Percentiles rank a stretch among this genome's conserved stretches.
Conservation (phyloP, 92 coral and sea anemone genomes). For the Bergia sp. region DNA sequence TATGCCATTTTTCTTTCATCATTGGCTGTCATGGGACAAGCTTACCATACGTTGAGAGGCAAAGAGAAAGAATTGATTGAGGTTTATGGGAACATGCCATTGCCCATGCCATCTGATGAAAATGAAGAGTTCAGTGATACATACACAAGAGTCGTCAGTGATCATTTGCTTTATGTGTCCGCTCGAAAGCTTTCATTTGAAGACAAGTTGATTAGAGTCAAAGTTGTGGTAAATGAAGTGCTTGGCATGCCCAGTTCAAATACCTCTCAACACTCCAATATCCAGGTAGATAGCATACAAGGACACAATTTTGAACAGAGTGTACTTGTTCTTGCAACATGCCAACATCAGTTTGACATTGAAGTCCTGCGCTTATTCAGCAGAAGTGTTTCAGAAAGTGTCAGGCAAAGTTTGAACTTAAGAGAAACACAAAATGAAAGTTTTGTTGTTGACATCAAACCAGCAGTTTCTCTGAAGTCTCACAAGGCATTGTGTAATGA, state of each 20-base stretch:
- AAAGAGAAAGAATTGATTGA: conserved; percentile 8
- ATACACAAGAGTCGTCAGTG: background rate
- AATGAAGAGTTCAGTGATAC: background rate
- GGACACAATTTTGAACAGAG: background rate
- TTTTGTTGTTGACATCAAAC: background rate
- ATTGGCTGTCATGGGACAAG: too few relatives aligned
- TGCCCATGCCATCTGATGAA: background rate
- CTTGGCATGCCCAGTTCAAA: background rate
- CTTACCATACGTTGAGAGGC: background rate
- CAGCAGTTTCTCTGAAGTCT: background rate
- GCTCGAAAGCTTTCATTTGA: background rate
- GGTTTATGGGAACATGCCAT: background rate
- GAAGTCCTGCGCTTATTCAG: background rate
- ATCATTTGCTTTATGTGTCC: background rate
- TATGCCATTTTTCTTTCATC: too few relatives aligned
- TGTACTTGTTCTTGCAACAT: conserved; percentile 27
- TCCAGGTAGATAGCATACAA: background rate
- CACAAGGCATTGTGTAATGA: conserved; percentile 2
- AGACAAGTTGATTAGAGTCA: background rate
- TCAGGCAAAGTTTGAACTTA: background rate
- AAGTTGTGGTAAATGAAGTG: background rate
- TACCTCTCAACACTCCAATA: background rate
- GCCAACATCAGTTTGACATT: conserved; percentile 17
- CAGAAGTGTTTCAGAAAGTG: conserved; percentile 13
- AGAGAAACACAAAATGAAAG: background rate